phyloP scores from a whole-genome alignment of 2,888 invertebrate species.

The Copidosoma aretas region DNA sequence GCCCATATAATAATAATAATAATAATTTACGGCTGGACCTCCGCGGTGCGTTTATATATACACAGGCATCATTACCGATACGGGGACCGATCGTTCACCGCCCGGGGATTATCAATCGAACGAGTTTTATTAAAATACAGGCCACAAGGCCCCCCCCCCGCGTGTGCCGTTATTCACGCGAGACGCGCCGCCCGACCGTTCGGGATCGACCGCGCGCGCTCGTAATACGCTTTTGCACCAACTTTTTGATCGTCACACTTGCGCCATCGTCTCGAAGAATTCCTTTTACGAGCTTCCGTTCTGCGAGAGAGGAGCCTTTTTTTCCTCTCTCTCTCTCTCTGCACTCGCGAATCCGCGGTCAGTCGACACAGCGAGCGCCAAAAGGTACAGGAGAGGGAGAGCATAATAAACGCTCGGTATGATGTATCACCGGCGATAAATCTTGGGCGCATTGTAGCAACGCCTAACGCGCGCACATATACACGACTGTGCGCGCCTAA shows the following conservation, averaged over 20 bases:
- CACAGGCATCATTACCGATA: constrained; percentile 47
- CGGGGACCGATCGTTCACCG: constrained; percentile 20
- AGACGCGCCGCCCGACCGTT: background rate
- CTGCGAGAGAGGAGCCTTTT: no score
- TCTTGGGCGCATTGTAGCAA: constrained; percentile 46
- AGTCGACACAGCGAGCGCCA: background rate
- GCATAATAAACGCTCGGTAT: constrained; percentile 48
- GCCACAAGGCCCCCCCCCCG: no score
- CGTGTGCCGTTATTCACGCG: background rate
- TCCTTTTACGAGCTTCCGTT: no score
- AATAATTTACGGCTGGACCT: constrained; percentile 62
- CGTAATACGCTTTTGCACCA: background rate
- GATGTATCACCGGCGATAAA: constrained; percentile 49
- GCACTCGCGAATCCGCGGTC: no score
- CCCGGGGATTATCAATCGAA: constrained; percentile 15
- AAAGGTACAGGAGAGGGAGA: background rate
- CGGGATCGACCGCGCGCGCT: no score
- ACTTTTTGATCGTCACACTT: no score
- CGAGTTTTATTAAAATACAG: background rate
- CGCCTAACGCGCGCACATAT: constrained; percentile 2
- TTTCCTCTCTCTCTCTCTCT: no score
- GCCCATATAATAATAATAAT: no score
- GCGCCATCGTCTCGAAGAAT: no score
- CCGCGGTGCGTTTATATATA: constrained; percentile 57
- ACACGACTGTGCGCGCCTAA: background rate